Percentiles rank a stretch among this genome's conserved stretches.
phyloP scores from a whole-genome alignment of 2,113 vertebrate genomes.

The Microtus ochrogaster region DNA sequence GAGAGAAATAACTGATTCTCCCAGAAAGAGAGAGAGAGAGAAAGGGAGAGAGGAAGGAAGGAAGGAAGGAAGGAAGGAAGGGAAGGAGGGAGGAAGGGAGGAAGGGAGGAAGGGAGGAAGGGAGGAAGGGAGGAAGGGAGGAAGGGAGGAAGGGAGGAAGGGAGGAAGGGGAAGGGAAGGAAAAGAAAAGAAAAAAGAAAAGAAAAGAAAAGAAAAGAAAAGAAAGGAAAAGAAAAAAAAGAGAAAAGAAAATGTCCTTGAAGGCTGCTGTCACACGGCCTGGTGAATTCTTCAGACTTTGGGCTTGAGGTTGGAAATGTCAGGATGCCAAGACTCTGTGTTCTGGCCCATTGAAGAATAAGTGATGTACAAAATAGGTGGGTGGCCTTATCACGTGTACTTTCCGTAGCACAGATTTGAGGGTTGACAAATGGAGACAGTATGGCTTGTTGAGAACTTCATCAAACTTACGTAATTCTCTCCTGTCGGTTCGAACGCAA shows the following conservation, averaged over 20 bases:
- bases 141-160: not conserved
- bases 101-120: accelerated
- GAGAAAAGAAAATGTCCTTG: not conserved
- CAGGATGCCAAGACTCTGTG: not conserved
- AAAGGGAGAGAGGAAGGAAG: not conserved
- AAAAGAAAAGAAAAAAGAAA: too few relatives aligned
- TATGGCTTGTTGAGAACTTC: slow-evolving; percentile 39
- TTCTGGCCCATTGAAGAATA: slow-evolving; percentile 51
- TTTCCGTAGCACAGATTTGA: slow-evolving; percentile 4
- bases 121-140: accelerated
- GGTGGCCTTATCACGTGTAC: not conserved
- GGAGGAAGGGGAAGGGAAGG: too few relatives aligned
- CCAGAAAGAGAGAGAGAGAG: not conserved
- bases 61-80: too few relatives aligned
- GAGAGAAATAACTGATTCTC: not conserved
- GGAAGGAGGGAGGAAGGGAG: too few relatives aligned
- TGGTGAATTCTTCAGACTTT: slow-evolving; percentile 20
- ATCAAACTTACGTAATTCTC: slow-evolving; percentile 1
- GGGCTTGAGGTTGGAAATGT: not conserved
- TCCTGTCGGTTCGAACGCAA: not conserved
- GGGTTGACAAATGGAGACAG: slow-evolving; percentile 25
- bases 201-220: not conserved
- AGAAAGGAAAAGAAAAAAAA: too few relatives aligned
- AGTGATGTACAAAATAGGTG: slow-evolving; percentile 26
- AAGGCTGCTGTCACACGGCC: not conserved